phyloP scores from a whole-genome alignment of 2,888 invertebrate genomes.

The Alentia gelatinosa region DNA sequence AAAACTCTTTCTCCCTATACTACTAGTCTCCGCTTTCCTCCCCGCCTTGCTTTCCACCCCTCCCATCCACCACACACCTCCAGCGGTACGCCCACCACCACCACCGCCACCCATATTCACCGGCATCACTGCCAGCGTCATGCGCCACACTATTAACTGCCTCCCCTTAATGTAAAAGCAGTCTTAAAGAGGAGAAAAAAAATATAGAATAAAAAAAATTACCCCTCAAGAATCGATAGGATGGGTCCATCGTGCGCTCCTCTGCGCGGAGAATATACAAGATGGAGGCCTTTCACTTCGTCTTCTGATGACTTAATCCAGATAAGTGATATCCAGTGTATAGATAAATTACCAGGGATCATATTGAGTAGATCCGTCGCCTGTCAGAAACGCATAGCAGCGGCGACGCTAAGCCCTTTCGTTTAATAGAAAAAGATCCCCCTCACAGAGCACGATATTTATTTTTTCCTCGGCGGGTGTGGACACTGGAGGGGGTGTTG shows the following conservation, averaged over 20 bases:
- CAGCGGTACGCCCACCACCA: background rate
- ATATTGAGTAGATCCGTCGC: background rate
- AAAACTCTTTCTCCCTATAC: background rate
- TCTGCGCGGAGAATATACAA: background rate
- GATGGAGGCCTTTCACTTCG: background rate
- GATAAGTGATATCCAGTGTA: constrained; percentile 18
- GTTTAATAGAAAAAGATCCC: too few relatives aligned
- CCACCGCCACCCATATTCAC: background rate
- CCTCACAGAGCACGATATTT: too few relatives aligned
- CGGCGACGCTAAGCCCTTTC: too few relatives aligned
- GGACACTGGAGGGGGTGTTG: too few relatives aligned
- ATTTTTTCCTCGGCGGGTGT: too few relatives aligned
- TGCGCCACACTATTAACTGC: background rate
- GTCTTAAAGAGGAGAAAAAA: background rate
- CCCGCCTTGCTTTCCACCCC: too few relatives aligned
- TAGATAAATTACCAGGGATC: background rate
- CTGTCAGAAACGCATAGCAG: background rate
- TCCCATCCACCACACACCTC: background rate
- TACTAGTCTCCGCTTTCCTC: too few relatives aligned
- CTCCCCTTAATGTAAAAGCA: background rate
- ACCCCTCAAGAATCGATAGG: background rate
- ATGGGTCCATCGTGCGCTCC: background rate
- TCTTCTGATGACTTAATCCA: background rate
- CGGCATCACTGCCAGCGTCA: background rate
- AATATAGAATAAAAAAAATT: background rate